Base-by-base conservation (phyloP, 2,888 invertebrate genomes). In the Chironomus riparius region DNA sequence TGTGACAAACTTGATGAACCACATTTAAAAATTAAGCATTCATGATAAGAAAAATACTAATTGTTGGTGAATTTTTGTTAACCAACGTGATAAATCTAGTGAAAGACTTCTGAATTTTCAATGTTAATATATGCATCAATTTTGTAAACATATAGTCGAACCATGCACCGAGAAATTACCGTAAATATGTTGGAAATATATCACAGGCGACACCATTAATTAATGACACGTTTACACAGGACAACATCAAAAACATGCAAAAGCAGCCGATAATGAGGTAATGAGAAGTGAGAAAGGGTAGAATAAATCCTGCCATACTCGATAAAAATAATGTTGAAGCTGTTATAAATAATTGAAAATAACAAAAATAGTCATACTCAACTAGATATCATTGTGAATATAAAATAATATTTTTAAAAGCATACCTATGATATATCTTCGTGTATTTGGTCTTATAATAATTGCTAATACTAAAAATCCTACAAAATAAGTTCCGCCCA, bases 151-250 rank as follows among this genome's bases (percentile, higher is more conserved):
- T n/a, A n/a, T n/a, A n/a, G n/a, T n/a, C 3, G 22, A 24, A 24
- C 22, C 22, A 24, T 24, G 22, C 2, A 24, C 22, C 2, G 22
- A 24, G 22, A 24, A 24, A 13, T 68, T 78, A 82, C 83, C 85
- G 80, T 47, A 85, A 79, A 77, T 83, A 80, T 0, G 85, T 85
- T 2, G 85, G 85, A 70, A 85, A 83, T 12, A 84, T 76, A 77
- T 84, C 84, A 3, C 84, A 83, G 2, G 83, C 82, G 12, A 81
- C 81, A 5, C 83, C 83, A 77, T 82, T 83, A 5, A 84, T 78
- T 13, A 85, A 79, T 0, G 84, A 83, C 38, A 85, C 79, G 74
- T 82, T 82, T 3, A 84, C 77, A 2, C 83, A 83, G 0, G 84
- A 81, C 18, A 83, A 71, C 77, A 83, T 80, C 22, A 84, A 78